Base-by-base conservation (phyloP, 1,140 invertebrate genomes). In the Euwallacea fornicatus region DNA sequence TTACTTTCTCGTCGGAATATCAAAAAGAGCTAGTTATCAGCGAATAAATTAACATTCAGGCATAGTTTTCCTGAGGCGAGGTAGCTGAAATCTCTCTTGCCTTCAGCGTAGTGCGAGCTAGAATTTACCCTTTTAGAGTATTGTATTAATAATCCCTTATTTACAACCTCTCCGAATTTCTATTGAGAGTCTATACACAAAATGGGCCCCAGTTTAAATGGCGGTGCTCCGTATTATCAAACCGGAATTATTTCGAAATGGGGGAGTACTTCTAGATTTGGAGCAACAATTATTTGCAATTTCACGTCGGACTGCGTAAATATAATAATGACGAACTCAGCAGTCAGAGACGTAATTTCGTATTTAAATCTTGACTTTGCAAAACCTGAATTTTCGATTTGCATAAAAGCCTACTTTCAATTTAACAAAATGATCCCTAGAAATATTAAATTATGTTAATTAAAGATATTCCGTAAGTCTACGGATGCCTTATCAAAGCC, bases 401-500 rank as follows among this genome's bases (percentile, higher is more conserved):
- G n/a, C 50, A 16, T 53, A 53, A 53, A 53, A 13, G 50, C 16
- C 50, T 10, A 53, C n/a, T 13, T 16, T 53, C 21, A 33, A 33
- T 33, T 33, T 33, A 33, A 33, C 21, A 33, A 33, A 33, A 33
- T 33, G 21, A 33, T 33, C 21, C 21, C 21, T 33, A 33, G 21
- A 33, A 33, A 33, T 33, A 33, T 33, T 33, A 33, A 33, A 33
- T 33, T 33, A 33, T 33, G 21, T 33, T 33, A 33, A 33, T 33
- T 33, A 33, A 56, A 56, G 44, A 33, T 33, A 33, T 33, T 33
- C 21, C 21, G 21, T 33, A 65, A 54, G 54, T 41, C 62, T 46
- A 65, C 62, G 62, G 13, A 65, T 16, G 62, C 62, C 62, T 65
- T 50, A 54, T 65, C 47, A 65, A 65, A 65, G 54, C 62, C 21